phyloP scores from a whole-genome alignment of 2,113 vertebrate species.

The Parus major region DNA sequence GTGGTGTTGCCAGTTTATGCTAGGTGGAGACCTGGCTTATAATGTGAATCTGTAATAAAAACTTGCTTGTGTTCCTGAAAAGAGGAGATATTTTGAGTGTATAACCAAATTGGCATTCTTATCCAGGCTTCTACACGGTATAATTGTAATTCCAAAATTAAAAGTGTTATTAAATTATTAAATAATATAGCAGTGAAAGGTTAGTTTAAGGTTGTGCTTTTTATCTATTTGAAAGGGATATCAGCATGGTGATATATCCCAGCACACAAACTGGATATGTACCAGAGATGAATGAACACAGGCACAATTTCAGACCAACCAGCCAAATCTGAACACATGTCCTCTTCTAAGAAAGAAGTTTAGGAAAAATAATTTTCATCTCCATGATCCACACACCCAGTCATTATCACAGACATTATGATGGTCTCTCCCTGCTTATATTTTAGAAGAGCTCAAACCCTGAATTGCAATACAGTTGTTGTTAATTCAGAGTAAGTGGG shows the following conservation, averaged over 20 bases:
- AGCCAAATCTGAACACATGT: slow-evolving; percentile 36
- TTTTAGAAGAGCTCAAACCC: slow-evolving; percentile 35
- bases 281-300: background rate
- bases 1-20: background rate
- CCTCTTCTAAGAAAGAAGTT: slow-evolving; percentile 28
- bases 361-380: slow-evolving; percentile 49
- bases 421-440: slow-evolving; percentile 45
- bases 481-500: slow-evolving; percentile 55
- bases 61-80: slow-evolving; percentile 41
- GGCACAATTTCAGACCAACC: background rate
- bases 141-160: slow-evolving; percentile 24
- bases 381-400: slow-evolving; percentile 13
- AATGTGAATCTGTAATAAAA: background rate
- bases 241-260: background rate
- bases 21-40: background rate
- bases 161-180: slow-evolving; percentile 56
- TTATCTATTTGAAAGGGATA: background rate
- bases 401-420: slow-evolving; percentile 45
- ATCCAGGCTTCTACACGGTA: background rate
- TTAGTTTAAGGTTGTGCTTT: slow-evolving; percentile 24
- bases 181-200: slow-evolving; percentile 26
- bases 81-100: slow-evolving; percentile 20
- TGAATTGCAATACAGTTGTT: slow-evolving; percentile 16
- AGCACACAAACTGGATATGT: background rate
- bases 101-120: slow-evolving; percentile 21